Conservation (phyloP, 2,888 invertebrate species). For the Nymphalis c-album region DNA sequence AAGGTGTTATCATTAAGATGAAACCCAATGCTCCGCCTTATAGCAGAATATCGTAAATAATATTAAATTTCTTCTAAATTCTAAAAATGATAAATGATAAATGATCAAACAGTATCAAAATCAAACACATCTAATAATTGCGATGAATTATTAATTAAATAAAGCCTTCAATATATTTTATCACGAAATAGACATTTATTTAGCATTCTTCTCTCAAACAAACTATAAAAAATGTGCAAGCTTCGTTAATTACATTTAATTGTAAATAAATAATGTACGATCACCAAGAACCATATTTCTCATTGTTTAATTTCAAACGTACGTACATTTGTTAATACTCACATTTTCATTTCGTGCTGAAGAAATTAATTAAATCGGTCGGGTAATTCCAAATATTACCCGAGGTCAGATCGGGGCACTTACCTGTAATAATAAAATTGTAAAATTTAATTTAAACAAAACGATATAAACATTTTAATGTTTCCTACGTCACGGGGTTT, state of each 20-base stretch:
- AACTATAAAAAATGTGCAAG: background rate
- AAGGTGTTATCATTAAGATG: too few relatives aligned
- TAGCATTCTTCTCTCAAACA: background rate
- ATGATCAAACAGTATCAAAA: too few relatives aligned
- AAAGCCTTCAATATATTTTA: too few relatives aligned
- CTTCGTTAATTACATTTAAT: background rate
- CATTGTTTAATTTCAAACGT: slow-evolving; percentile 12
- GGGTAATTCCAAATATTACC: slow-evolving; percentile 24
- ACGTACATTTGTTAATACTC: slow-evolving; percentile 19
- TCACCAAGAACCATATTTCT: background rate
- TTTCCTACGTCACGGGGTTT: slow-evolving; percentile 11
- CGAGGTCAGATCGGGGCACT: slow-evolving; percentile 24
- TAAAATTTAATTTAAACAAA: slow-evolving; percentile 23
- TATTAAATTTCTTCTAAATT: too few relatives aligned
- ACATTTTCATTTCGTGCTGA: slow-evolving; percentile 27
- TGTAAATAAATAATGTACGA: background rate
- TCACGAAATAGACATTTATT: background rate
- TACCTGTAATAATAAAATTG: slow-evolving; percentile 39
- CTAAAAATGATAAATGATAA: too few relatives aligned
- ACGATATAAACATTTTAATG: slow-evolving; percentile 23
- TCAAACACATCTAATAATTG: too few relatives aligned
- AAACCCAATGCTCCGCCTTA: too few relatives aligned
- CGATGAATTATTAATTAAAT: too few relatives aligned
- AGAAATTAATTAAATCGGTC: slow-evolving; percentile 26
- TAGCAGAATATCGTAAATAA: too few relatives aligned